Base-by-base conservation (phyloP, 2,113 vertebrate genomes). In the Psammodynastes pulverulentus region DNA sequence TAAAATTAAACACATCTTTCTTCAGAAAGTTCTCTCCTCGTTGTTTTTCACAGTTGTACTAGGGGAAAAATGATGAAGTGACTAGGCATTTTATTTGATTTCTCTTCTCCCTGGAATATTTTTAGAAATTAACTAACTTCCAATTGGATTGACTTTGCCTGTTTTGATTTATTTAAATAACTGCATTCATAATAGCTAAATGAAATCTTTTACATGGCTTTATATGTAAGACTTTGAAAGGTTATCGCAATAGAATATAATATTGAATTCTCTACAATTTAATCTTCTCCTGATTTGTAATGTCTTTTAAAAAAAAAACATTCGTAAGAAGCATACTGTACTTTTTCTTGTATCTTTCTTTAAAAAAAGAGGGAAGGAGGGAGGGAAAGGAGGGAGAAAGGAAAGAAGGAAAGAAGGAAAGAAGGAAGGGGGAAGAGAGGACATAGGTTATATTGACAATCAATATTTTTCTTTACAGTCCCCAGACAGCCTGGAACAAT, bases 251-350 rank as follows among this genome's bases (percentile, higher is more conserved):
- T 43, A 43, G 15, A 15, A 39, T 19, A 39, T 79, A 79, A 21
- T 49, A 34, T 0, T 62, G 4, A 0, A 79, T 93, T 93, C 62
- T 89, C 23, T 29, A 34, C 87, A 46, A 0, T 4, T 0, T 53
- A 5, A n/a, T 8, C 79, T 45, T 89, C 29, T 89, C 93, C 0
- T 85, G 1, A 4, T 93, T 87, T 95, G 1, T n/a, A 86, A 7
- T 43, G 51, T 4, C 46, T 62, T 72, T 94, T 84, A 15, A 67
- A 89, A 87, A 21, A 87, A 21, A 72, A 89, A 88, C 84, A 94
- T 34, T 87, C 29, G 62, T 72, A 56, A 52, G 0, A 89, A 9
- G 45, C 8, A 8, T 1, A 52, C 8, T 51, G 13, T 3, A 24
- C 26, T 26, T 15, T 91, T 58, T 67, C 10, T n/a, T 29, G 26